Percentiles rank a stretch among this genome's conserved stretches.
phyloP scores from a whole-genome alignment of 1,140 invertebrate genomes.

The Drosophila malerkotliana region DNA sequence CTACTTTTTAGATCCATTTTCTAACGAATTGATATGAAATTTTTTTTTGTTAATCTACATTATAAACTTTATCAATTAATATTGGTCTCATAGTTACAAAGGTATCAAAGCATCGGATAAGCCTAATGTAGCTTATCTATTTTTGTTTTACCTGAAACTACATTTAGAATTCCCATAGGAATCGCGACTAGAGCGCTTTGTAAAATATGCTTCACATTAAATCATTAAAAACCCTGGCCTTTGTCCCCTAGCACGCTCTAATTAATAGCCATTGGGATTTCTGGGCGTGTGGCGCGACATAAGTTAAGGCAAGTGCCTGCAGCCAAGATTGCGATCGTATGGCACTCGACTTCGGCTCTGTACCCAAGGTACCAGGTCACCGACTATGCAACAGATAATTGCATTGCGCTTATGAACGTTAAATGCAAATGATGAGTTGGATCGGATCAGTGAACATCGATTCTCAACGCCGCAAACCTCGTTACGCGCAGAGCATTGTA shows the following conservation, averaged over 20 bases:
- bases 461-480: slow-evolving; percentile 43
- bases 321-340: neutral
- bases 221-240: slow-evolving; percentile 26
- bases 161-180: no score
- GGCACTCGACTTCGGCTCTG: slow-evolving; percentile 1
- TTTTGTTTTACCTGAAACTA: no score
- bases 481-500: slow-evolving; percentile 45
- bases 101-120: no score
- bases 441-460: neutral
- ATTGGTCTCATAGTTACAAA: no score
- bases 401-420: slow-evolving; percentile 58
- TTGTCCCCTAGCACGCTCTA: slow-evolving; percentile 33
- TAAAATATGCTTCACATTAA: slow-evolving; percentile 13
- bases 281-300: slow-evolving; percentile 10
- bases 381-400: slow-evolving; percentile 58
- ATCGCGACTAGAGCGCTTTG: neutral
- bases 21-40: no score
- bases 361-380: slow-evolving; percentile 19
- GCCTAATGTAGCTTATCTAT: no score
- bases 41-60: no score
- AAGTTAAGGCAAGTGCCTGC: slow-evolving; percentile 1
- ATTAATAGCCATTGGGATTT: slow-evolving; percentile 48
- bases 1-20: no score
- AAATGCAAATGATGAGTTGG: slow-evolving; percentile 28
- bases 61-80: no score